These are phyloP conservation scores for Neolamprologus kungweensis DNA, from an alignment of 2,113 vertebrate species.

Conservation along the genomic window DNA sequence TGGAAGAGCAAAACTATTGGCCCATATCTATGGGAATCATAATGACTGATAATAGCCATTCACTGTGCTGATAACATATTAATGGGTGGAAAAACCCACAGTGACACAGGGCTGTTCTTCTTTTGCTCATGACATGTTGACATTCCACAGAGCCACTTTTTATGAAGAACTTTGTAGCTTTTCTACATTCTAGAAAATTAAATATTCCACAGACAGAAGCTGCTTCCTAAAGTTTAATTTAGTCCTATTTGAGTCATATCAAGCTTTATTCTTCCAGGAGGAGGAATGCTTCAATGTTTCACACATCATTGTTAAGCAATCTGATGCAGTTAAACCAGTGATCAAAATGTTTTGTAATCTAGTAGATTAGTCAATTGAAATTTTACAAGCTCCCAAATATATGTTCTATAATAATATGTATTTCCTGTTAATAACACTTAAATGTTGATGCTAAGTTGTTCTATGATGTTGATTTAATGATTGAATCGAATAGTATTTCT, in stretches of 20 bases:
- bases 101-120: neutral
- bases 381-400: neutral
- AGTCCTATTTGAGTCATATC: neutral
- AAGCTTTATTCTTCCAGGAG: neutral
- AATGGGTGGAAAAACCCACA: neutral
- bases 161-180: neutral
- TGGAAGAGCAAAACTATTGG: neutral
- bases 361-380: neutral
- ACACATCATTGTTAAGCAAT: neutral
- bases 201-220: neutral
- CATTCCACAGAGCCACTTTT: neutral
- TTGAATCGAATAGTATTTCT: neutral
- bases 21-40: neutral
- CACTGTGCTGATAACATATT: neutral
- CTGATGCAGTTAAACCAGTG: neutral
- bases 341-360: neutral
- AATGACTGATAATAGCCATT: neutral
- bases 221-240: neutral
- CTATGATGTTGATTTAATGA: neutral
- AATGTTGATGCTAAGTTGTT: neutral
- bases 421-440: neutral
- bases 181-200: neutral
- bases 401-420: neutral
- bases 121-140: neutral
- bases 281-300: neutral